A percentile compares a stretch with the other conserved stretches of the same genome.
phyloP scores from a whole-genome alignment of 53 echinoderm and acorn worm species.

The Echinometra lucunter region DNA sequence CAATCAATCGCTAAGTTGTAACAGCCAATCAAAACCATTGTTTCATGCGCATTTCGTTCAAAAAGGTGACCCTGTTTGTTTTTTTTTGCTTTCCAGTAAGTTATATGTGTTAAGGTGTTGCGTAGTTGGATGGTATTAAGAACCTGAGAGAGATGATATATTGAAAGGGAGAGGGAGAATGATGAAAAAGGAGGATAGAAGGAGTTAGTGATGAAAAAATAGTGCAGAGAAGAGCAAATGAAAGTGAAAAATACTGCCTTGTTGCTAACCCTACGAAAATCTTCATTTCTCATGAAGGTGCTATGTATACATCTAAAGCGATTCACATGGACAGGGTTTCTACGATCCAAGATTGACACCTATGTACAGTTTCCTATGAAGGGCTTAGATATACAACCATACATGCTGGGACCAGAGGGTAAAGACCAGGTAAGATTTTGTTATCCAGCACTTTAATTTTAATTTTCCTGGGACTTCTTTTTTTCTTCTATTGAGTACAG shows the following conservation, averaged over 20 bases:
- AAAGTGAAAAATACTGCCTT: no score
- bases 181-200: neutral
- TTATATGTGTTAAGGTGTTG: no score
- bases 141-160: neutral
- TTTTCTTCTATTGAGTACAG: no score
- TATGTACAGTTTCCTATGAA: slow-evolving; percentile 87
- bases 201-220: neutral
- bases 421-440: neutral
- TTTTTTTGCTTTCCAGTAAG: no score
- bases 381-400: slow-evolving; percentile 85
- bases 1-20: no score
- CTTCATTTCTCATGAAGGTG: slow-evolving; percentile 67
- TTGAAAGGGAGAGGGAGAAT: neutral
- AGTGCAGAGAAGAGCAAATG: no score
- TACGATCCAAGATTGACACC: slow-evolving; percentile 89
- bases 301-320: slow-evolving; percentile 92
- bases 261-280: no score
- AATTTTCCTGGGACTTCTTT: no score
- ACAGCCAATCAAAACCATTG: no score
- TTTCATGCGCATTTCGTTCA: no score
- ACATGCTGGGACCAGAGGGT: slow-evolving; percentile 84
- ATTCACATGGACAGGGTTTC: slow-evolving; percentile 87
- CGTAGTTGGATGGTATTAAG: neutral
- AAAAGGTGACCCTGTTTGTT: no score
- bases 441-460: neutral